Percentiles rank a stretch among this genome's conserved stretches.
phyloP scores from a whole-genome alignment of 2,797 vertebrate species.

The Pseudomugil tenellus region DNA sequence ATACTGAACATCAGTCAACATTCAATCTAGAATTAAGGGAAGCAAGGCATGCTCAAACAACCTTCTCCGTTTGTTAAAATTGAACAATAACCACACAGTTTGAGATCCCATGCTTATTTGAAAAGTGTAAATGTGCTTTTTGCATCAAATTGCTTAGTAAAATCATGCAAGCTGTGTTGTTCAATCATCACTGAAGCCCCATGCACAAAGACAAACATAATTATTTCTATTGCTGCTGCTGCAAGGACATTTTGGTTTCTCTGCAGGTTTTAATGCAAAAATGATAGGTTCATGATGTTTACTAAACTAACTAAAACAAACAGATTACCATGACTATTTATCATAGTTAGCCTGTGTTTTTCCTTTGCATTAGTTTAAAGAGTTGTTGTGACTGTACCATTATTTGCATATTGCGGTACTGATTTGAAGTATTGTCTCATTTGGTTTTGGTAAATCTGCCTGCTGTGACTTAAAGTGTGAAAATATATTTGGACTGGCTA shows the following conservation, averaged over 20 bases:
- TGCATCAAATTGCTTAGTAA: constrained; percentile 43
- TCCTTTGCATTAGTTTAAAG: not conserved
- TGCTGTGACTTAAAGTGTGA: not conserved
- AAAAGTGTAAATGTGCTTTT: constrained; percentile 32
- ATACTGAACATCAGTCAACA: constrained; percentile 53
- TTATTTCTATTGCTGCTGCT: constrained; percentile 33
- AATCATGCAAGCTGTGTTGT: constrained; percentile 23
- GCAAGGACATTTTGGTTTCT: constrained; percentile 40
- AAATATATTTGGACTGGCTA: not conserved
- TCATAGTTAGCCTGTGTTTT: not conserved
- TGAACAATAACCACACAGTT: constrained; percentile 45
- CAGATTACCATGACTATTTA: constrained; percentile 14
- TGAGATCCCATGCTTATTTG: constrained; percentile 22
- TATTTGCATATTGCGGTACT: not conserved
- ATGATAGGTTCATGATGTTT: constrained; percentile 16
- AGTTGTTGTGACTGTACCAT: no score
- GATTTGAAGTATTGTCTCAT: not conserved
- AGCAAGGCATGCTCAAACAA: constrained; percentile 28
- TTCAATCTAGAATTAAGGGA: constrained; percentile 57
- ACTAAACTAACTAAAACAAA: constrained; percentile 22
- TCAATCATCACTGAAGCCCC: constrained; percentile 13
- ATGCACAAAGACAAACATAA: constrained; percentile 36
- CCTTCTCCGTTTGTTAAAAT: constrained; percentile 46
- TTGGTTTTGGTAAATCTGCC: not conserved
- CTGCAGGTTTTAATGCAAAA: constrained; percentile 29